Evolutionary conservation across 2,888 invertebrate species (phyloP).

Genomic region (Chymomyza fuscimana): DNA sequence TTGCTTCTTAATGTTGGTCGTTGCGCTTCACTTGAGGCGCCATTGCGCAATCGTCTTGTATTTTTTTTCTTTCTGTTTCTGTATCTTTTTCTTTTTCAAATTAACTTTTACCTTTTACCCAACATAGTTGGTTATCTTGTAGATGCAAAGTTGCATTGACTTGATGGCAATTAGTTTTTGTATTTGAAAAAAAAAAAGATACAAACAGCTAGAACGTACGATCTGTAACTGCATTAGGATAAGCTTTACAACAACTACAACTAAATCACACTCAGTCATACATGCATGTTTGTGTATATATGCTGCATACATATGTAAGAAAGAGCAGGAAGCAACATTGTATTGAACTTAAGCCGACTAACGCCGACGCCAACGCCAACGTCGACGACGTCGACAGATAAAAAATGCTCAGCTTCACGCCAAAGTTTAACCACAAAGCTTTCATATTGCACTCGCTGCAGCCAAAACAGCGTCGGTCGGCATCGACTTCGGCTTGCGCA

Average conservation of each 20-base stretch:
- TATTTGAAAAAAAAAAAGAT: too few species aligned
- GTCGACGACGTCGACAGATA: not conserved
- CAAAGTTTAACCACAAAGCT: not conserved
- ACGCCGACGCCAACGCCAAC: constrained; percentile 5
- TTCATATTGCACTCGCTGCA: not conserved
- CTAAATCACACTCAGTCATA: too few species aligned
- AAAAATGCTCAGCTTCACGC: not conserved
- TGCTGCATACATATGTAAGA: not conserved
- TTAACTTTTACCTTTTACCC: too few species aligned
- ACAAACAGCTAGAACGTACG: too few species aligned
- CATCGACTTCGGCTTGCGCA: not conserved
- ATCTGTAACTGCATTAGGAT: too few species aligned
- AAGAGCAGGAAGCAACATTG: constrained; percentile 7
- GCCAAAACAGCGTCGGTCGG: too few species aligned
- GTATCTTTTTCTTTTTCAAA: too few species aligned
- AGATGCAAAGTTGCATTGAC: too few species aligned
- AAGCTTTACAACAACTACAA: too few species aligned
- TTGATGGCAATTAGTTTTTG: too few species aligned
- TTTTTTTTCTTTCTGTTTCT: constrained; percentile 54
- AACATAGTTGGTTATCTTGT: too few species aligned
- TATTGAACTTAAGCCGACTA: not conserved
- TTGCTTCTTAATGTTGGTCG: constrained; percentile 42
- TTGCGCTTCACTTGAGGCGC: constrained; percentile 58
- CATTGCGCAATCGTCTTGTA: constrained; percentile 59
- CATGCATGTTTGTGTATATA: too few species aligned